Evolutionary conservation across 2,113 vertebrate genomes (phyloP), one percentile per base, ranked within the genome.

Genomic region (Mustela lutreola): DNA sequence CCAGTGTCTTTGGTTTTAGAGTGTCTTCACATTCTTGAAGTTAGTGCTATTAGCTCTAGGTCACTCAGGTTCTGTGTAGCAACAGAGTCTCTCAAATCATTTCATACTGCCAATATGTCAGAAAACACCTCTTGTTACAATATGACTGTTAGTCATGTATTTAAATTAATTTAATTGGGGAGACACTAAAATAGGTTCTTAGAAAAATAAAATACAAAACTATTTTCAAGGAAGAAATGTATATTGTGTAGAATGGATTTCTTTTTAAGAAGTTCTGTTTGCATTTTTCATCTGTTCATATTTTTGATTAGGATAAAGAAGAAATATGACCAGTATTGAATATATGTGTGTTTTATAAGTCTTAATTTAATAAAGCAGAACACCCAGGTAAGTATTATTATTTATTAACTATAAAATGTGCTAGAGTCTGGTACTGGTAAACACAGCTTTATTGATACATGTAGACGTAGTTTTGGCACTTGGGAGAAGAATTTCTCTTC

Each of bases 281-380:
- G 1, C n/a, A 70, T 58, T 91, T 81, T 94, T 70, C 90, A 90
- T 73, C 78, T 56, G 14, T 56, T 56, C 71, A 78, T 53, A 39
- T 60, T 93, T 98, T 97, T 97, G 3, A 4, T 88, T 76, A 87
- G 26, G 12, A 36, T 50, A 86, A 56, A 91, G 31, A 65, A 2
- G 4, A 28, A 80, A 84, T 75, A 94, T 90, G 58, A 63, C 9
- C 83, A 84, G 22, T 88, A 67, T 45, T 92, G 31, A 84, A 10
- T 19, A 24, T 26, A 42, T 14, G 4, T n/a, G 33, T 63, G 0
- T 91, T 76, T 96, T 95, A 24, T 80, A 26, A 79, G 45, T 85
- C 45, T 91, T 73, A 73, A 90, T 39, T 67, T 76, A 67, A 95
- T 6, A 93, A 91, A 80, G 31, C 9, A 75, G 86, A 91, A 84